Percentiles rank a stretch among this genome's conserved stretches.
Evolutionary conservation across 2,797 vertebrate species (phyloP).

Genomic region (Siniperca undulata): DNA sequence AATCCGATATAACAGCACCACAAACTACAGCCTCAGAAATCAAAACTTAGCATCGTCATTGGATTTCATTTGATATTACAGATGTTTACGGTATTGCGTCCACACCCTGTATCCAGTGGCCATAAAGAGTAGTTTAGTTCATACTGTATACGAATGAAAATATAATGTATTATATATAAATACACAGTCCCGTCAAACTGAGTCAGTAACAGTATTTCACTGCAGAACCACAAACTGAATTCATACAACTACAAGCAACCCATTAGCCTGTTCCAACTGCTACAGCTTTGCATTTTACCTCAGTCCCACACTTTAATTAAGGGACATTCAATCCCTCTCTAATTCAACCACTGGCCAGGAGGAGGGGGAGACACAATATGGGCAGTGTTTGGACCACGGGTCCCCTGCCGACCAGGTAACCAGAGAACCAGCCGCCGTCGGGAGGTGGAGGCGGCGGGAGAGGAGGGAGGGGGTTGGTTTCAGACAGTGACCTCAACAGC

Average conservation of each 20-base stretch:
- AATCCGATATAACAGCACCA: no score
- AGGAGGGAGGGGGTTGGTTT: background rate
- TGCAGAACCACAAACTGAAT: conserved; percentile 12
- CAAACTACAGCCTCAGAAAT: no score
- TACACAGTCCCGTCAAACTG: background rate
- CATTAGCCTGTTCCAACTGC: conserved; percentile 13
- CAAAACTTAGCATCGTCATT: background rate
- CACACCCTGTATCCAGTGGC: background rate
- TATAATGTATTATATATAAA: background rate
- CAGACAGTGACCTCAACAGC: conserved; percentile 23
- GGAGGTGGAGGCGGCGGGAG: background rate
- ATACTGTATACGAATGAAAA: background rate
- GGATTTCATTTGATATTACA: background rate
- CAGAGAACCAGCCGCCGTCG: conserved; percentile 57
- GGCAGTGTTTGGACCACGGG: conserved; percentile 72
- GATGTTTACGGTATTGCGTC: background rate
- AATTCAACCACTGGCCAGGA: conserved; percentile 54
- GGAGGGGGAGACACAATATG: conserved; percentile 68
- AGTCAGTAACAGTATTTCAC: background rate
- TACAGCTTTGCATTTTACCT: conserved; percentile 45
- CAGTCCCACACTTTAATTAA: conserved; percentile 71
- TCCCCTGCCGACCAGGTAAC: conserved; percentile 68
- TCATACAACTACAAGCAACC: background rate
- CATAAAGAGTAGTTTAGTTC: background rate
- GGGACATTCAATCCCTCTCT: conserved; percentile 71